These are phyloP conservation scores for Dendroctonus valens DNA, from an alignment of 1,140 invertebrate species.

Conservation along the genomic window DNA sequence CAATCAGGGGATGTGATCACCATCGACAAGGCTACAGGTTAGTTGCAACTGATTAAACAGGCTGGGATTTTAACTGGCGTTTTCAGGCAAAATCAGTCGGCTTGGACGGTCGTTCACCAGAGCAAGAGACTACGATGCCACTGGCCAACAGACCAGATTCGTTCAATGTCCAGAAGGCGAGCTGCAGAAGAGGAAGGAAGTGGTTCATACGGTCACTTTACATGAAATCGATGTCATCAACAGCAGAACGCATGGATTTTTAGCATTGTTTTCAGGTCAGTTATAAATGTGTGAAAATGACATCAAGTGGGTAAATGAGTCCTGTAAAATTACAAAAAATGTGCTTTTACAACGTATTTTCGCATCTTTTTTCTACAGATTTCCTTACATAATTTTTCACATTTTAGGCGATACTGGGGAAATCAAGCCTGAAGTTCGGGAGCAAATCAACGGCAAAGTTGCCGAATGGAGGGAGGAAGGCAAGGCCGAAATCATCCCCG, in stretches of 20 bases:
- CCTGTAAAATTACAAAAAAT: neutral
- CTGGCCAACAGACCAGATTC: constrained; percentile 80
- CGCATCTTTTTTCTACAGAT: neutral
- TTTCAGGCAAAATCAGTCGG: constrained; percentile 80
- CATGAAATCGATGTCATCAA: constrained; percentile 99
- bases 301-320: neutral
- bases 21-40: constrained; percentile 95
- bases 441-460: constrained; percentile 98
- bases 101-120: constrained; percentile 93
- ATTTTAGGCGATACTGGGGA: constrained; percentile 87
- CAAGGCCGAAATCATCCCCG: constrained; percentile 97
- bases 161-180: constrained; percentile 99
- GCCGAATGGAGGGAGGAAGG: constrained; percentile 99
- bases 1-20: constrained; percentile 95
- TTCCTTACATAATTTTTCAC: constrained; percentile 7
- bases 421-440: constrained; percentile 95
- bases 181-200: constrained; percentile 98
- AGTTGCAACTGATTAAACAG: neutral
- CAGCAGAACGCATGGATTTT: constrained; percentile 93
- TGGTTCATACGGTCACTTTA: constrained; percentile 96
- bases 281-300: constrained; percentile 1
- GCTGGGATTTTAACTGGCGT: neutral
- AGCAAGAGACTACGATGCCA: constrained; percentile 97
- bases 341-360: neutral
- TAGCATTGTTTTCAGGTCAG: constrained; percentile 92